Conservation (phyloP, 2,113 vertebrate species). For the Misgurnus anguillicaudatus region DNA sequence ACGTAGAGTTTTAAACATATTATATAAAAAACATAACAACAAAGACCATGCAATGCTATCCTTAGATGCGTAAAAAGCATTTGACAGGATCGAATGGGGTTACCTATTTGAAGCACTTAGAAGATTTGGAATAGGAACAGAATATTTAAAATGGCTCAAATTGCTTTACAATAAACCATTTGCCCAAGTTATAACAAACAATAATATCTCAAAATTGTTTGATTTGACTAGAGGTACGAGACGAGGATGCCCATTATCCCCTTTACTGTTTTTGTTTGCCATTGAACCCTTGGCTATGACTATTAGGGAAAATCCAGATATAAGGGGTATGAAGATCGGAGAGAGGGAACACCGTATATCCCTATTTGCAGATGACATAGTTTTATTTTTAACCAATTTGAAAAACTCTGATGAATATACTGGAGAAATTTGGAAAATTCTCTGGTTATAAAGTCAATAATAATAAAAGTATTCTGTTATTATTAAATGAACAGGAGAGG, state of each 20-base stretch:
- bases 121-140: background rate
- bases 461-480: background rate
- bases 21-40: slow-evolving; percentile 9
- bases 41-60: slow-evolving; percentile 25
- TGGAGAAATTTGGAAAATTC: too few relatives aligned
- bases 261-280: background rate
- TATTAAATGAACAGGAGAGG: background rate
- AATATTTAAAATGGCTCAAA: background rate
- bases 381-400: background rate
- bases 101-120: background rate
- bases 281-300: slow-evolving; percentile 13
- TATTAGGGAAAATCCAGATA: background rate
- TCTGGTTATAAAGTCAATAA: background rate
- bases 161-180: background rate
- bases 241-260: background rate
- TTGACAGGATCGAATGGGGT: slow-evolving; percentile 1
- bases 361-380: background rate
- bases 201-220: background rate
- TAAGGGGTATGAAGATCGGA: background rate
- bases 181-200: background rate
- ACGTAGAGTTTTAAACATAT: slow-evolving; percentile 17
- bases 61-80: slow-evolving; percentile 8
- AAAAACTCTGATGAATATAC: background rate
- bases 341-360: background rate
- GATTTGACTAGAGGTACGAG: background rate